A percentile compares a stretch with the other conserved stretches of the same genome.
Conservation (phyloP, 2,888 invertebrate species). For the Ceratothoa steindachneri region DNA sequence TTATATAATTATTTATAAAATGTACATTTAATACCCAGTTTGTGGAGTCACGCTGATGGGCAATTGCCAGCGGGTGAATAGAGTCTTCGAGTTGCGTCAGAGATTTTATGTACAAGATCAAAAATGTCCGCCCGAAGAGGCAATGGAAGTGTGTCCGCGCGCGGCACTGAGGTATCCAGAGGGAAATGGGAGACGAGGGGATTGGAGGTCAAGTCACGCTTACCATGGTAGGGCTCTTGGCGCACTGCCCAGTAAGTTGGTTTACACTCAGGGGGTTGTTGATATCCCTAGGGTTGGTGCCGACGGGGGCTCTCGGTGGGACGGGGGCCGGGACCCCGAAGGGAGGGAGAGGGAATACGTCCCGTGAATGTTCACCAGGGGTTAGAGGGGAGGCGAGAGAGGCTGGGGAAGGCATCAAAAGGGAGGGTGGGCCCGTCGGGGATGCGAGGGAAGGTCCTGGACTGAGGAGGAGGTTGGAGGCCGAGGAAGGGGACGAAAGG, state of each 20-base stretch:
- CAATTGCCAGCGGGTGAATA: background rate
- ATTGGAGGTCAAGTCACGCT: constrained; percentile 47
- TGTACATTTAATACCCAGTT: background rate
- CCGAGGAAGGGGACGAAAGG: constrained; percentile 52
- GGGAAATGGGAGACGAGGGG: constrained; percentile 51
- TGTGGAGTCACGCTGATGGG: background rate
- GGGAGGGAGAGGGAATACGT: constrained; percentile 32
- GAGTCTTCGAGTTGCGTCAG: background rate
- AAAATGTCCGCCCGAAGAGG: background rate
- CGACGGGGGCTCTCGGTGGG: constrained; percentile 71
- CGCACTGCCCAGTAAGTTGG: constrained; percentile 63
- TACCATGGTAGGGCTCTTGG: constrained; percentile 41
- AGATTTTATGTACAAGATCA: background rate
- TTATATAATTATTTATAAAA: background rate
- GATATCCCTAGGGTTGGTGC: constrained; percentile 84
- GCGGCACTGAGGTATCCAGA: background rate
- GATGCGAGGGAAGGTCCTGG: constrained; percentile 56
- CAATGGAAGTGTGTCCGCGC: background rate
- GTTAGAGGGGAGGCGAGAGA: constrained; percentile 45
- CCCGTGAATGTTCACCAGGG: constrained; percentile 36
- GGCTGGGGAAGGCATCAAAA: constrained; percentile 48
- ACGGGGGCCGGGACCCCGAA: constrained; percentile 48
- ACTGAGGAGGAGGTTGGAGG: constrained; percentile 55
- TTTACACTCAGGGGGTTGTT: constrained; percentile 89
- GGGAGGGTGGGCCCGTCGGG: constrained; percentile 51